Evolutionary conservation across 2,113 vertebrate species (phyloP).

Genomic region (Siphamia tubifer): DNA sequence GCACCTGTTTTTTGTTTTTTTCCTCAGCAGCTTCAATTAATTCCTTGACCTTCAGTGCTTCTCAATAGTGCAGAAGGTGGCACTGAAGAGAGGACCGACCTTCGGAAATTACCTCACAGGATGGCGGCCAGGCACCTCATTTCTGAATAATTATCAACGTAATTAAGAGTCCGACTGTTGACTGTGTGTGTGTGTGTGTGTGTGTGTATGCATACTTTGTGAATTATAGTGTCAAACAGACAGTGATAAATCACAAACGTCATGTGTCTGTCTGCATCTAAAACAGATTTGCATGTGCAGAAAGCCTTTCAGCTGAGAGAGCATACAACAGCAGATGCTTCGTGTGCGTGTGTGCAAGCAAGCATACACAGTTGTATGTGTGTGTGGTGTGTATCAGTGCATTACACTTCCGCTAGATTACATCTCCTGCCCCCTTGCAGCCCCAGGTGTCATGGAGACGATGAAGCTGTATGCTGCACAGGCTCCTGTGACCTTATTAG

Average conservation of each 20-base stretch:
- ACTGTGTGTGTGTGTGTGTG: neutral
- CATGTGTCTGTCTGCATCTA: neutral
- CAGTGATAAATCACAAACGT: neutral
- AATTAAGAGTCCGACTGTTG: slow-evolving; percentile 18
- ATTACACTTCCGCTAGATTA: slow-evolving; percentile 39
- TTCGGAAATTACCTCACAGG: slow-evolving; percentile 16
- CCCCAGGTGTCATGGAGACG: slow-evolving; percentile 60
- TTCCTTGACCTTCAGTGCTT: slow-evolving; percentile 48
- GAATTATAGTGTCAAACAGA: neutral
- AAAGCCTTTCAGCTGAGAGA: neutral
- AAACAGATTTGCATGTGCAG: neutral
- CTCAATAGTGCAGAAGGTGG: neutral
- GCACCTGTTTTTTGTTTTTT: neutral
- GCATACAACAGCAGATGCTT: slow-evolving; percentile 23
- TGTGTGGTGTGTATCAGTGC: neutral
- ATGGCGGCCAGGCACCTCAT: slow-evolving; percentile 1
- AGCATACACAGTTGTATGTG: neutral
- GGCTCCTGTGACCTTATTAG: slow-evolving; percentile 40
- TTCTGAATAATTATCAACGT: slow-evolving; percentile 34
- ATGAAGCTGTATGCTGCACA: slow-evolving; percentile 22
- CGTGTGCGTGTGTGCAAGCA: slow-evolving; percentile 5
- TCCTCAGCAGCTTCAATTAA: slow-evolving; percentile 14
- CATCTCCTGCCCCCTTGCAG: slow-evolving; percentile 27
- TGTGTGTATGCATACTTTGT: neutral
- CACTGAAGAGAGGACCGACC: slow-evolving; percentile 9